phyloP scores from a whole-genome alignment of 35 echinoderm and acorn worm species.

The Hemicentrotus pulcherrimus region DNA sequence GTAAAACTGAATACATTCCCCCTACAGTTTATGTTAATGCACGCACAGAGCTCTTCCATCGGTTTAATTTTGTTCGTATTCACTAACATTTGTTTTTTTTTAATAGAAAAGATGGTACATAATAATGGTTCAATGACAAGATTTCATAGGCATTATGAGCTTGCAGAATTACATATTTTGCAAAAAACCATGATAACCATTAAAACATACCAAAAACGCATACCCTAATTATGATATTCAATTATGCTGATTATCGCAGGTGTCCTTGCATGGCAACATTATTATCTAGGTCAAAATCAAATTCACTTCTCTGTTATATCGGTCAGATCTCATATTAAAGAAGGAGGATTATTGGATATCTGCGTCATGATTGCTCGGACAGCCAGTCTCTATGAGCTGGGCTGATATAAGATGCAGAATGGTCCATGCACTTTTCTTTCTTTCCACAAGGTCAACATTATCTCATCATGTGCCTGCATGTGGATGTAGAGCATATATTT shows the following conservation, averaged over 20 bases:
- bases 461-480: not conserved
- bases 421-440: not conserved
- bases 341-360: not conserved
- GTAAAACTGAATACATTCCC: no score
- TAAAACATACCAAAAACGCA: not conserved
- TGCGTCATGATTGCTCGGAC: not conserved
- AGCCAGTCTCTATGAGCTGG: not conserved
- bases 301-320: not conserved
- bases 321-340: not conserved
- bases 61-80: no score
- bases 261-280: not conserved
- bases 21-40: no score
- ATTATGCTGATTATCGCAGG: not conserved
- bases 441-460: not conserved
- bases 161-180: no score
- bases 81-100: no score
- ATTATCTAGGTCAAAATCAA: not conserved
- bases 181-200: not conserved
- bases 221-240: not conserved
- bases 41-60: no score
- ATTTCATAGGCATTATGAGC: no score
- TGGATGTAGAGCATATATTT: not conserved
- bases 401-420: not conserved
- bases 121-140: no score
- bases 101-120: no score